Evolutionary conservation across 2,888 invertebrate species (phyloP), one percentile per base, ranked within the genome.

Genomic region (Theretra japonica): DNA sequence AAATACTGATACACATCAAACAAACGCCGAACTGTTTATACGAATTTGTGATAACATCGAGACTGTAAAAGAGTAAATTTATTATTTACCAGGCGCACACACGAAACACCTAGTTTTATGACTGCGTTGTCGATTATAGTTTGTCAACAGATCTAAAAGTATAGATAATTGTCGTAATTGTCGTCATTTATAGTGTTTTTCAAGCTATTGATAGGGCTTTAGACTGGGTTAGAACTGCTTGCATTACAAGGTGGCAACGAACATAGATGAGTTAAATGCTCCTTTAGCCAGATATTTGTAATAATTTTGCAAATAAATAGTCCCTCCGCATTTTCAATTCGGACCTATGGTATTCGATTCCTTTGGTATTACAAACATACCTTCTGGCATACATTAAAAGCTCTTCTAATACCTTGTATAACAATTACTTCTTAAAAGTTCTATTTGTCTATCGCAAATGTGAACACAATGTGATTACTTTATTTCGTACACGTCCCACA

Each of bases 401-500:
- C 28, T 28, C 28, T 28, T 5, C 3, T 1, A 2, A 28, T 28
- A 28, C 5, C 41, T 15, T 41, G 4, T 11, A 41, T 15, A 15
- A 41, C 11, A 1, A 41, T 11, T 15, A 0, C 11, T 41, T 2
- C 11, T 41, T 41, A 15, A 41, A 41, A 53, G 5, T n/a, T 4
- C n/a, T 19, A 53, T 53, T 53, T n/a, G 4, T 53, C 4, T 19
- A 21, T 21, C 3, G 21, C 23, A 23, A 48, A 5, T 7, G n/a
- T 23, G 17, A 41, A 48, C 17, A 65, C 17, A 65, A 23, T 48
- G 41, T 41, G 41, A 17, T 23, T 65, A 41, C 41, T 65, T 65
- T 65, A 65, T 65, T 48, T 65, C 8, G 21, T 41, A 65, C 65
- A 65, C 21, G 62, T 21, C 21, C 62, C 33, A 60, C 23, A 62